phyloP scores from a whole-genome alignment of 2,888 invertebrate genomes.

The Drepana falcataria region DNA sequence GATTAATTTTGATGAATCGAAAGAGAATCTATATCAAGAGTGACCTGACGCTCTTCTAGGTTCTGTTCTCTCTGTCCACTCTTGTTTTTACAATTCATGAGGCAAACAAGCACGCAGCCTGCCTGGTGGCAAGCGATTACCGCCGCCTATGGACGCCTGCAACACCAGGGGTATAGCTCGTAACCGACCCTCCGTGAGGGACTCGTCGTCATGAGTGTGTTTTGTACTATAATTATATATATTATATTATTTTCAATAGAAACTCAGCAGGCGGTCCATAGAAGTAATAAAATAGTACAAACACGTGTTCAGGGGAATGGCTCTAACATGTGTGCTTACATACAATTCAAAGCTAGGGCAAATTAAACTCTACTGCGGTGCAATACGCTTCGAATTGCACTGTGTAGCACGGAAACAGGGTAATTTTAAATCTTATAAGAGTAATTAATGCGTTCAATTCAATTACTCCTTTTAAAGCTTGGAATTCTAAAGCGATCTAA shows the following conservation, averaged over 20 bases:
- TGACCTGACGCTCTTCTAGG: too few species aligned
- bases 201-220: too few species aligned
- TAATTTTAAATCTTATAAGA: conserved; percentile 1
- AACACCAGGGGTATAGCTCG: too few species aligned
- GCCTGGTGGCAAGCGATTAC: too few species aligned
- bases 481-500: not conserved
- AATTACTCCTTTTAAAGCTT: conserved; percentile 2
- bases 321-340: conserved; percentile 21
- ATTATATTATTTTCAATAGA: conserved; percentile 5
- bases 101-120: too few species aligned
- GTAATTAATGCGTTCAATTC: conserved; percentile 1
- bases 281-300: conserved; percentile 30
- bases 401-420: not conserved
- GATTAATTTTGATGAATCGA: too few species aligned
- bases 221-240: too few species aligned
- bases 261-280: conserved; percentile 14
- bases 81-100: too few species aligned
- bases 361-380: not conserved
- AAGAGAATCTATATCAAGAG: too few species aligned
- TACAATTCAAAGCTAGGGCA: not conserved
- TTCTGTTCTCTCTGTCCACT: too few species aligned
- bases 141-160: too few species aligned
- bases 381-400: not conserved
- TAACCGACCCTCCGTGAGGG: too few species aligned
- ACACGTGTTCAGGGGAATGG: conserved; percentile 20